These are phyloP conservation scores for Sebastes taczanowskii DNA, from an alignment of 2,797 vertebrate species.

Conservation along the genomic window DNA sequence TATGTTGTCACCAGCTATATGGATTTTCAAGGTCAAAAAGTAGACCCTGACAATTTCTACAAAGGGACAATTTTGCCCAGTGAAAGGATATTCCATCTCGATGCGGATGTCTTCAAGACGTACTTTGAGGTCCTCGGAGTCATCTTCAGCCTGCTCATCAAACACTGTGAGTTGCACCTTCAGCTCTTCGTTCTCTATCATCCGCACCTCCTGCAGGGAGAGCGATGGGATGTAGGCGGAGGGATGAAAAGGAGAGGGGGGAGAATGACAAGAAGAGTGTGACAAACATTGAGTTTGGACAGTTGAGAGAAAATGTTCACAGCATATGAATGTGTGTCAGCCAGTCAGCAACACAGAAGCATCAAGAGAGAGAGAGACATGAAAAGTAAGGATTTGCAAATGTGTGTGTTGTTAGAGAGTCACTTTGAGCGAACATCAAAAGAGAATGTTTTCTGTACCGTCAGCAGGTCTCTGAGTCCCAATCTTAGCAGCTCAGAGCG, in stretches of 20 bases:
- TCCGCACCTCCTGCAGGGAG: constrained; percentile 83
- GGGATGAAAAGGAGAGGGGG: constrained; percentile 32
- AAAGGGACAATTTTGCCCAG: constrained; percentile 14
- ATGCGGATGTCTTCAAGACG: constrained; percentile 90
- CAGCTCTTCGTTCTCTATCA: constrained; percentile 92
- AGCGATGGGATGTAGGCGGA: constrained; percentile 4
- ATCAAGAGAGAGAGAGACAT: neutral
- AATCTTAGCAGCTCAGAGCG: constrained; percentile 91
- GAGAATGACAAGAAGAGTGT: constrained; percentile 14
- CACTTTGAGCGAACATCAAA: constrained; percentile 15
- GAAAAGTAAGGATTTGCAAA: constrained; percentile 10
- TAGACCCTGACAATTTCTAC: neutral
- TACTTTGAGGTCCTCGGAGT: constrained; percentile 88
- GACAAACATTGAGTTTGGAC: constrained; percentile 39
- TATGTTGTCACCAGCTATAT: neutral
- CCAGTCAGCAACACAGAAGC: constrained; percentile 27
- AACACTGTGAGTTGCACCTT: constrained; percentile 88
- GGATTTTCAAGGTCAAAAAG: constrained; percentile 27
- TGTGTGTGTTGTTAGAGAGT: constrained; percentile 26
- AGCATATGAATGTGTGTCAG: neutral
- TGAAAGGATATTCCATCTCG: constrained; percentile 97
- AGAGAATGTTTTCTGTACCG: constrained; percentile 72
- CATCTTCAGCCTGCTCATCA: constrained; percentile 91
- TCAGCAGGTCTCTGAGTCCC: constrained; percentile 85
- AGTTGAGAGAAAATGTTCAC: constrained; percentile 23